Evolutionary conservation across 2,113 vertebrate genomes (phyloP), one percentile per base, ranked within the genome.

Genomic region (Hypocryptadius cinnamomeus): DNA sequence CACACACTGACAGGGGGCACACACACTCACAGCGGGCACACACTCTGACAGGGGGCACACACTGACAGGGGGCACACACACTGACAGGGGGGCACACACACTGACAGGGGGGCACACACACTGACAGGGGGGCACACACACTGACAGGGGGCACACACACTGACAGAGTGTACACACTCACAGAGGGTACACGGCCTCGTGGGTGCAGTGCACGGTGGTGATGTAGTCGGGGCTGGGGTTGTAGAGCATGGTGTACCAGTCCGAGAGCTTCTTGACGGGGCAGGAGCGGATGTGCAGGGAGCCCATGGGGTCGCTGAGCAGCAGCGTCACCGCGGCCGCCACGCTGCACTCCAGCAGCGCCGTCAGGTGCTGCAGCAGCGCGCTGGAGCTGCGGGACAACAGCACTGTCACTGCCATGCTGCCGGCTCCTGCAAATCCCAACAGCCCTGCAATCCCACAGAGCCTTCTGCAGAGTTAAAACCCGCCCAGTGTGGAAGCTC

Each of bases 171-270:
- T 3, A 16, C 50, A 51, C 51, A 98, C 98, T 98, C 94, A 99
- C 99, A 99, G 97, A 0, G 99, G 99, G 91, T 99, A 99, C 56
- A 99, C 99, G 0, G 99, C 99, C 96, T 99, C 99, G 8, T 99
- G 99, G 11, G 99, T 99, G 93, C 99, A 99, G 97, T 99, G 99
- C 72, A 99, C 90, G 0, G 99, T 99, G 95, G 98, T 99, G 87
- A 99, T 45, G 10, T 99, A 99, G 96, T 99, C 99, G 0, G 99
- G 99, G 71, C 99, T 99, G 3, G 99, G 99, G 93, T 99, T 99
- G 96, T 99, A 99, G 17, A 99, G 98, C 99, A 99, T 99, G 0
- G 99, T 99, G 97, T 99, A 99, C 99, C 99, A 99, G 94, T 99
- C 99, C 0, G 99, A 99, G 27, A 99, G 98, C 98, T 99, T 99